Evolutionary conservation across 2,797 vertebrate species (phyloP).

Genomic region (Aselliscus stoliczkanus): DNA sequence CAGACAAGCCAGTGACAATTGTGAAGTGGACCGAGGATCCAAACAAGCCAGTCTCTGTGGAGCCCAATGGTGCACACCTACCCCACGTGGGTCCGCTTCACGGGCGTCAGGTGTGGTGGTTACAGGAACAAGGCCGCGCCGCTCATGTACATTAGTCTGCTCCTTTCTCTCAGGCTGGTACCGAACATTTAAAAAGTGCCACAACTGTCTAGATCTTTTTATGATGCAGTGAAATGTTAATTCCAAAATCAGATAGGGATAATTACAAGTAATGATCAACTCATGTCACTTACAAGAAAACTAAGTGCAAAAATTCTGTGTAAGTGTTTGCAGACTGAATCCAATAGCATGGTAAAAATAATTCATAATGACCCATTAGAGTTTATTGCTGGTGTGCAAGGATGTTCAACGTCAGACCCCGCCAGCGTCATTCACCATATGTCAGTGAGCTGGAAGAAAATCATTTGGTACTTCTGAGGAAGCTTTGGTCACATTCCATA

Average conservation of each 20-base stretch:
- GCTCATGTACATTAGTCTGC: rapidly evolving
- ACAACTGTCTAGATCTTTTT: not conserved
- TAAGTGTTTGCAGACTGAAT: not conserved
- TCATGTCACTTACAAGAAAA: not conserved
- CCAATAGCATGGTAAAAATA: not conserved
- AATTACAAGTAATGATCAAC: not conserved
- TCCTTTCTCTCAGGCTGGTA: not conserved
- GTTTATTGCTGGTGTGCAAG: not conserved
- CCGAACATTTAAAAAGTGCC: not conserved
- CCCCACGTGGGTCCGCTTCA: not conserved
- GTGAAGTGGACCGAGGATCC: not conserved
- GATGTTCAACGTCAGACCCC: not conserved
- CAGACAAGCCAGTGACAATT: not conserved
- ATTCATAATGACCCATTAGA: not conserved
- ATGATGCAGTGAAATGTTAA: not conserved
- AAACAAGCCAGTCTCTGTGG: not conserved
- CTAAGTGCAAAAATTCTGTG: not conserved
- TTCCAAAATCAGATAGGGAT: not conserved
- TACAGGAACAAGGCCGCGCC: rapidly evolving
- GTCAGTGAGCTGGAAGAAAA: not conserved
- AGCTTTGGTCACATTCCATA: not conserved
- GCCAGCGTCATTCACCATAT: too few relatives aligned
- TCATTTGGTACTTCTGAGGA: not conserved
- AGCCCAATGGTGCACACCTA: not conserved
- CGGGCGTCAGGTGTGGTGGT: too few relatives aligned